Evolutionary conservation across 1,140 invertebrate genomes (phyloP).

Genomic region (Drosophila ananassae): DNA sequence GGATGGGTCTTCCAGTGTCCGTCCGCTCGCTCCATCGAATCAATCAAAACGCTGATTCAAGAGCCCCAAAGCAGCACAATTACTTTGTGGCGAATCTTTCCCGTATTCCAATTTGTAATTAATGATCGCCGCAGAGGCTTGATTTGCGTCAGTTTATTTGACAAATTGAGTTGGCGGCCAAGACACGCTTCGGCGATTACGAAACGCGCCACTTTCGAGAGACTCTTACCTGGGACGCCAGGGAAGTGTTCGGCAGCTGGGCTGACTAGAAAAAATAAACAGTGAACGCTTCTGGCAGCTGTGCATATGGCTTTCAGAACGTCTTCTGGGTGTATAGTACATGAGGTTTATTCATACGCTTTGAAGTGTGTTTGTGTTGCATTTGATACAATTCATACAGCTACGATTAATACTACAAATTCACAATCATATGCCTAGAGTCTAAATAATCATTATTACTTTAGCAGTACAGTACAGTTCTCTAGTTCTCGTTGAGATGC

Average conservation of each 20-base stretch:
- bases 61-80: constrained; percentile 30
- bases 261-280: constrained; percentile 16
- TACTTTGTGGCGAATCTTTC: constrained; percentile 31
- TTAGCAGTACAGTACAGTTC: constrained; percentile 28
- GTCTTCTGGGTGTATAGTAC: too few relatives aligned
- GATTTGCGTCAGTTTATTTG: constrained; percentile 65
- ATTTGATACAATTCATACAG: constrained; percentile 30
- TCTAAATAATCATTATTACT: neutral
- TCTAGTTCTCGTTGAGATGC: constrained; percentile 30
- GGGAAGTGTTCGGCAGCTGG: constrained; percentile 8
- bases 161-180: constrained; percentile 48
- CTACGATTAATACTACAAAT: constrained; percentile 64
- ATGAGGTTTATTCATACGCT: constrained; percentile 10
- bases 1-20: constrained; percentile 5
- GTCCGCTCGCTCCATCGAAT: constrained; percentile 17
- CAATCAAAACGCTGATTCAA: constrained; percentile 43
- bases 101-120: constrained; percentile 56
- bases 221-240: neutral
- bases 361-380: constrained; percentile 25
- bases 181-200: constrained; percentile 43
- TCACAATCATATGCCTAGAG: constrained; percentile 24
- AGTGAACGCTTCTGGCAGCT: constrained; percentile 18
- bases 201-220: neutral
- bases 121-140: constrained; percentile 53
- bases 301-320: neutral